Evolutionary conservation across 2,888 invertebrate species (phyloP), one percentile per base, ranked within the genome.

Genomic region (Plusia festucae): DNA sequence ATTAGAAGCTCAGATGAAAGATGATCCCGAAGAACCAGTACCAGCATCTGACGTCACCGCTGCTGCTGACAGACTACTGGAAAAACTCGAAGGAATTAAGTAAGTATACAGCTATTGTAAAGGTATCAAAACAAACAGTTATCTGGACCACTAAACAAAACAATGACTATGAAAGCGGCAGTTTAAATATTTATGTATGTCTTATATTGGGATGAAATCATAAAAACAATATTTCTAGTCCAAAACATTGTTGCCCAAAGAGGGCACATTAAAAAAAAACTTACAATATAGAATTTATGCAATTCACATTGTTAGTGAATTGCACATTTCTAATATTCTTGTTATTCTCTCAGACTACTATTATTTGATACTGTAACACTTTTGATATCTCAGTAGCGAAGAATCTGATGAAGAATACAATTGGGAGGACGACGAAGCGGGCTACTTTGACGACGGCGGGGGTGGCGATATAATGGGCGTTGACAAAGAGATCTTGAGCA

Each of bases 381-480:
- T 56, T 57, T 53, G 0, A n/a, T 11, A 20, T 59, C 59, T 51
- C 34, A 74, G 74, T 51, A 68, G 7, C 16, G 74, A 74, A 57
- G 89, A 90, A 46, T 87, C 88, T 6, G 88, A 89, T 51, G 91
- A 93, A 56, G 88, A 90, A n/a, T 82, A 85, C 20, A 84, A 89
- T 16, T 91, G 88, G 86, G 91, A 88, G 9, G 91, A 90, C 3
- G 89, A 91, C 18, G 89, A 88, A n/a, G 83, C 85, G 0, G 88
- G 82, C 0, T 93, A 88, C 73, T 93, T 87, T 72, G 91, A 92
- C 44, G 93, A 91, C 54, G 85, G 85, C 49, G 89, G 86, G 22
- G 90, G 84, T 40, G 88, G 88, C 13, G 92, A 93, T 72, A 90
- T 92, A 16, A 91, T 91, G 87, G 90, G 90, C 5, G 90, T 90